A percentile compares a stretch with the other conserved stretches of the same genome.
Evolutionary conservation across 2,113 vertebrate genomes (phyloP).

Genomic region (Cichladusa arquata): DNA sequence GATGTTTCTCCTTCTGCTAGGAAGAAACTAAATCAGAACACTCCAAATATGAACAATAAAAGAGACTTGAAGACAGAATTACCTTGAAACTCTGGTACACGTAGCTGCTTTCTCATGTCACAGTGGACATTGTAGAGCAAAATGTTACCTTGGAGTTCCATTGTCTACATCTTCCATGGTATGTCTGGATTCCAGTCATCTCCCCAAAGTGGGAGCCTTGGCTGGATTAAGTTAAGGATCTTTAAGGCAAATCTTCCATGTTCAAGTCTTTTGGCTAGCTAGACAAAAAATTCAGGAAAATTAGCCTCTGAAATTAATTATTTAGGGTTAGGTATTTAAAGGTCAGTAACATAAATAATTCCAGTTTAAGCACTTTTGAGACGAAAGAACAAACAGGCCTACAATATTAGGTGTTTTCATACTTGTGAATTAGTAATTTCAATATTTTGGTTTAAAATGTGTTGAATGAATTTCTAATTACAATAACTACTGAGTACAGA

Average conservation of each 20-base stretch:
- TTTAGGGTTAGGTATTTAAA: background rate
- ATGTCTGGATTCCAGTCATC: background rate
- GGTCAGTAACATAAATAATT: background rate
- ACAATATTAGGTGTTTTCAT: background rate
- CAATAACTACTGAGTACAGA: background rate
- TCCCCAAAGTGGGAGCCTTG: background rate
- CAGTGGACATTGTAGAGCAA: background rate
- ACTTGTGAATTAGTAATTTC: background rate
- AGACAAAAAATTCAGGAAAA: background rate
- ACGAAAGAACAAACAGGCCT: background rate
- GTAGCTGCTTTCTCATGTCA: background rate
- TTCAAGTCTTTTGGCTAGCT: background rate
- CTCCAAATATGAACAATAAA: background rate
- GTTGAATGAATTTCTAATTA: background rate
- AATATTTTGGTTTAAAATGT: background rate
- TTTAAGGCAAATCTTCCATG: background rate
- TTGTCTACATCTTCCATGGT: background rate
- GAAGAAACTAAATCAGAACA: background rate
- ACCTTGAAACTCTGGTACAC: background rate
- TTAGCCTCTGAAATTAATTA: background rate
- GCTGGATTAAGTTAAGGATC: background rate
- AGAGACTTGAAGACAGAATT: background rate
- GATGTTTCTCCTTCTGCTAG: background rate
- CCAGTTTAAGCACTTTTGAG: background rate
- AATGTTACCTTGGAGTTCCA: background rate